Evolutionary conservation across 2,113 vertebrate genomes (phyloP), one percentile per base, ranked within the genome.

Genomic region (Elgaria multicarinata): DNA sequence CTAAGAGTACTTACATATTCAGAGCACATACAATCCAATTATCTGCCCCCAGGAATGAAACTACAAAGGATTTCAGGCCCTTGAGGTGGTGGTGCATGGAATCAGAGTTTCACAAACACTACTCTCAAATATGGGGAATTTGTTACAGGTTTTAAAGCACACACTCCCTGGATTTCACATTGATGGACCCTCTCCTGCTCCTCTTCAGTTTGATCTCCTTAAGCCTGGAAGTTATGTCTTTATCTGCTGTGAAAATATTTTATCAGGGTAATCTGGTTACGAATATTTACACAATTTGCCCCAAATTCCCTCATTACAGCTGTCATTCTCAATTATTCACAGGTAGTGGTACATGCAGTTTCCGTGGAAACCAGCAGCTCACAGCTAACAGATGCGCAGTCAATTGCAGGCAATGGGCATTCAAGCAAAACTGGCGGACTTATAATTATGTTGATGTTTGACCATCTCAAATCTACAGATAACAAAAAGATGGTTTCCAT

Each of bases 291-390:
- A 92, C 94, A 88, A 93, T 96, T 96, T 89, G 90, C 88, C 93
- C 93, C 85, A 94, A 96, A 95, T 95, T 95, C 93, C 91, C 83
- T 95, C 92, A 95, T 96, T 96, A 96, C 92, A 95, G 85, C 92
- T 94, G 94, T 92, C 90, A 93, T 90, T 96, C 92, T 96, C 95
- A 88, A 95, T 95, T 96, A 96, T 95, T 96, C 95, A 93, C 94
- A 97, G 96, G 96, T 96, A 96, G 93, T 2, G 86, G 90, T 91
- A 94, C 93, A 96, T 93, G 93, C 93, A 89, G 96, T 97, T 96
- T 95, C 96, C 96, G 36, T 96, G 96, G 96, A 96, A 97, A 97
- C 96, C 92, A 93, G 93, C 93, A 72, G 92, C 90, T 95, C 94
- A 66, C 13, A 1, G 91, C 87, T 90, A 87, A 85, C 64, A 46